Evolutionary conservation across 2,797 vertebrate genomes (phyloP), one percentile per base, ranked within the genome.

Genomic region (Lindbergichthys nudifrons): DNA sequence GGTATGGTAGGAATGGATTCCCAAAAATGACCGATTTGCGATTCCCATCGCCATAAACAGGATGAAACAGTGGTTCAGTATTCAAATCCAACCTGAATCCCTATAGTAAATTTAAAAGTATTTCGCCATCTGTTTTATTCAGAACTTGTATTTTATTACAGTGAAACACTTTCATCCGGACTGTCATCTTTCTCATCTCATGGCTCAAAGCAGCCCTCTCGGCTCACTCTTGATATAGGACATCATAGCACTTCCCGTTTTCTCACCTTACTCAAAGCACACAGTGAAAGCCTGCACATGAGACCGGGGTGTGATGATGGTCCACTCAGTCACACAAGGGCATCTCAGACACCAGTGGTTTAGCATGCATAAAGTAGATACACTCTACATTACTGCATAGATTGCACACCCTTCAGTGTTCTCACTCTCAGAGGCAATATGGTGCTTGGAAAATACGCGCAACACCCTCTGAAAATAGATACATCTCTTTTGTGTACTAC

Each of bases 171-270:
- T 90, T 91, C 86, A 88, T 87, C 76, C 57, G 68, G 16, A 30
- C 81, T 73, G 87, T 87, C 85, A 80, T 83, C 83, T 77, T 72
- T 85, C 78, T 85, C 83, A 75, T 89, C 82, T 84, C 39, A 3
- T 47, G 77, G 68, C 88, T 87, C 83, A 87, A 79, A 89, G 84
- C 80, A 65, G 79, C 75, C 75, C 78, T 87, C 82, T 53, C 79
- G 77, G 81, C 70, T 84, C 73, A 73, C 67, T 81, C 86, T 88
- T 87, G 85, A 90, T 90, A 85, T 78, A 82, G 81, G 73, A 81
- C 88, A 86, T 90, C 86, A 91, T 71, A 83, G 89, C 89, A 88
- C 88, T 87, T 87, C 84, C 81, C 65, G 81, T 91, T 92, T 92
- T 93, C 90, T 91, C 93, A 92, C 90, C 90, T 92, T 70, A 83